A percentile compares a stretch with the other conserved stretches of the same genome.
These are phyloP conservation scores for Ormyrus nitidulus DNA, from an alignment of 2,888 invertebrate genomes.

Conservation along the genomic window DNA sequence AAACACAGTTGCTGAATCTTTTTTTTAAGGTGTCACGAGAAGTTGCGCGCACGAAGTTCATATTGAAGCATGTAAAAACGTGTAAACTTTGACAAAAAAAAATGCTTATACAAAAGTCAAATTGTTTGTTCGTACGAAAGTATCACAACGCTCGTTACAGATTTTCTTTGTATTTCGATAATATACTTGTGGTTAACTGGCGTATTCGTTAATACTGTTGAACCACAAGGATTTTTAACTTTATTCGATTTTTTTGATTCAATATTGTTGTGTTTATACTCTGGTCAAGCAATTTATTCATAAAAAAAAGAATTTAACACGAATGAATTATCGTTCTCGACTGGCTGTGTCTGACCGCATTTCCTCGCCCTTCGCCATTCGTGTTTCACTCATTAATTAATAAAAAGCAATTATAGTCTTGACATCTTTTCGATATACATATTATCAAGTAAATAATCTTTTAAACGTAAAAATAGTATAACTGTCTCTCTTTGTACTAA, in stretches of 20 bases:
- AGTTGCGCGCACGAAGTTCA: slow-evolving; percentile 37
- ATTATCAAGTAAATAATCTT: slow-evolving; percentile 68
- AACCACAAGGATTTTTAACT: slow-evolving; percentile 21
- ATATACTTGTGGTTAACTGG: slow-evolving; percentile 30
- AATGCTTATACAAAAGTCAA: slow-evolving; percentile 46
- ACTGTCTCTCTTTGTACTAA: slow-evolving; percentile 72
- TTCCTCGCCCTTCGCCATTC: slow-evolving; percentile 61
- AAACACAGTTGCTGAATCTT: slow-evolving; percentile 39
- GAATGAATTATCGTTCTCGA: slow-evolving; percentile 48
- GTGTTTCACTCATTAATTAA: slow-evolving; percentile 68
- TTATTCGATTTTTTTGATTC: slow-evolving; percentile 22
- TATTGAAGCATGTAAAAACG: slow-evolving; percentile 45
- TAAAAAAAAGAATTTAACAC: slow-evolving; percentile 34
- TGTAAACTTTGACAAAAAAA: slow-evolving; percentile 26
- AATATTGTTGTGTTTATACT: slow-evolving; percentile 45
- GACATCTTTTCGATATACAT: slow-evolving; percentile 68
- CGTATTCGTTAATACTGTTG: slow-evolving; percentile 13
- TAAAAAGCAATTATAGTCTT: slow-evolving; percentile 68
- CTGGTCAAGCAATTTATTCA: slow-evolving; percentile 42
- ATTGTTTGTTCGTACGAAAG: slow-evolving; percentile 35
- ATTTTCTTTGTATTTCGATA: slow-evolving; percentile 53
- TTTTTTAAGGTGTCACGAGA: slow-evolving; percentile 41
- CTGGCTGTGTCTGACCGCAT: slow-evolving; percentile 57
- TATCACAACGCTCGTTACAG: slow-evolving; percentile 1
- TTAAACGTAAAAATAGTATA: slow-evolving; percentile 66